Conservation (phyloP, 2,113 vertebrate genomes). For the Pseudonaja textilis region DNA sequence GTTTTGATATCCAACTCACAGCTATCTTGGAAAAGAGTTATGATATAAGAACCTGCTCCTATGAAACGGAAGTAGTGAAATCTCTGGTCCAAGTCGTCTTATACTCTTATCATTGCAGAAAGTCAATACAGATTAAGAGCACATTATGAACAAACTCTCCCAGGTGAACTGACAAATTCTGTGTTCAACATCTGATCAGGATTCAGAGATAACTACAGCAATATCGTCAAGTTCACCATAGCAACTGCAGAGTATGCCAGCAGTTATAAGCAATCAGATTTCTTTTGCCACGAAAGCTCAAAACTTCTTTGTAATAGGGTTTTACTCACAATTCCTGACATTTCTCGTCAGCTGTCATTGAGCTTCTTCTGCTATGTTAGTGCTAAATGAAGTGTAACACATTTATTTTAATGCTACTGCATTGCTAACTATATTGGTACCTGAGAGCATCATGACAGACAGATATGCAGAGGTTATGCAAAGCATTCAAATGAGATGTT, state of each 20-base stretch:
- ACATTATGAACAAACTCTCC: neutral
- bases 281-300: neutral
- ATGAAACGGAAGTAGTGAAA: neutral
- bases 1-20: neutral
- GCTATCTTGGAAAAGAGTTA: neutral
- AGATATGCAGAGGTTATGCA: neutral
- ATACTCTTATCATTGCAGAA: neutral
- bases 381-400: neutral
- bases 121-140: neutral
- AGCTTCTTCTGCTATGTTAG: neutral
- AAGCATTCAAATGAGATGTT: neutral
- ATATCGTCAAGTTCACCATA: neutral
- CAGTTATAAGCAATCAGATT: neutral
- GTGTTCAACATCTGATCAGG: neutral
- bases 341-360: neutral
- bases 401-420: neutral
- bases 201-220: neutral
- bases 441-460: neutral
- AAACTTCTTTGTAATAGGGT: neutral
- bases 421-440: neutral
- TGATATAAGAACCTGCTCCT: neutral
- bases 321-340: neutral
- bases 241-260: neutral
- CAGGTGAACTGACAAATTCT: neutral
- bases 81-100: neutral